These are phyloP conservation scores for Turritopsis dohrnii DNA, from an alignment of 30 jellyfish, hydroid and myxozoan species.

Conservation along the genomic window DNA sequence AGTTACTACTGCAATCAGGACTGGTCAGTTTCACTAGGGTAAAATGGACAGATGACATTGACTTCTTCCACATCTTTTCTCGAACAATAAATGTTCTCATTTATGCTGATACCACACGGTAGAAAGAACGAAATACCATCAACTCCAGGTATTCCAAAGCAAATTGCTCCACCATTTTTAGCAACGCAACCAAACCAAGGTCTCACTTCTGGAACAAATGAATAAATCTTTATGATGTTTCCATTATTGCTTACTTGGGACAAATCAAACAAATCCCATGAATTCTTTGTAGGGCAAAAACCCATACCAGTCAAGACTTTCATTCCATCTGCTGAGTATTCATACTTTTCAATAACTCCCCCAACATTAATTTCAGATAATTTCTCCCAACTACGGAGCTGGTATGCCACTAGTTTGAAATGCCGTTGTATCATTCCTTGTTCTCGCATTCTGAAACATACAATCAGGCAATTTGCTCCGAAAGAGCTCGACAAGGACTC, in stretches of 20 bases:
- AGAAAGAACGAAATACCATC: not conserved
- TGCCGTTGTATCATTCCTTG: no score
- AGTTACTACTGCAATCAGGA: not conserved
- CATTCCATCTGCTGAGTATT: not conserved
- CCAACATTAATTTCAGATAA: not conserved
- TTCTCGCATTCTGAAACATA: not conserved
- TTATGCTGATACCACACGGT: not conserved
- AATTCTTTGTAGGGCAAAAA: conserved; percentile 25
- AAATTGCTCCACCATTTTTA: conserved; percentile 24
- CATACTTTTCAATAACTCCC: not conserved
- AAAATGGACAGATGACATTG: not conserved
- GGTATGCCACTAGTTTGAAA: not conserved
- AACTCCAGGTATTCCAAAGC: not conserved
- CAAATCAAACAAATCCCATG: conserved; percentile 56
- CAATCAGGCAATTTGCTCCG: not conserved
- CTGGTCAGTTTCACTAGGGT: not conserved
- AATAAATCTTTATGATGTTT: conserved; percentile 25
- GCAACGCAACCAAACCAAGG: conserved; percentile 42
- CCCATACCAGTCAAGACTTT: not conserved
- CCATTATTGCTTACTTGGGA: conserved; percentile 33
- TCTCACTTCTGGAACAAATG: conserved; percentile 67
- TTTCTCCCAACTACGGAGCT: not conserved
- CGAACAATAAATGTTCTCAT: not conserved
- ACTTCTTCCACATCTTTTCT: not conserved
- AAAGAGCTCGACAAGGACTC: not conserved